Base-by-base conservation (phyloP, 64 coral and sea anemone genomes). In the Pocillopora damicornis region DNA sequence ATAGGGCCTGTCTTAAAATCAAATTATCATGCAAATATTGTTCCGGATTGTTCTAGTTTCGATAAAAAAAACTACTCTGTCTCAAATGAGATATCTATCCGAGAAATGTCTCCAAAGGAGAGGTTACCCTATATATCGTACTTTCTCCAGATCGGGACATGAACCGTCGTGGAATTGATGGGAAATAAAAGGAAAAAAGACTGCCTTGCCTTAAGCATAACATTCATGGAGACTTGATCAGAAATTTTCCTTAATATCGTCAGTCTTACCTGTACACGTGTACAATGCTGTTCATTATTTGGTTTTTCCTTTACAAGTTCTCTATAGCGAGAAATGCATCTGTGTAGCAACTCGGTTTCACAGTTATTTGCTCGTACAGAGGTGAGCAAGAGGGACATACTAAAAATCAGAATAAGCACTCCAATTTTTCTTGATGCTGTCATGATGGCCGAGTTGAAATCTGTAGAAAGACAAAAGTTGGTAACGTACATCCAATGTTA, bases 241-340 rank as follows among this genome's bases (percentile, higher is more conserved):
- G 5, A 67, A 22, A 5, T 8, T 67, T 0, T 67, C n/a, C 7
- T 34, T 51, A 77, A 51, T 57, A 9, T 37, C 11, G 9, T 34
- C 13, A 59, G 20, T n/a, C 2, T 78, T 59, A 78, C 76, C 76
- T 78, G 76, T 2, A 78, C 51, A 9, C 76, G 76, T 59, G 76
- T 59, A 22, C 76, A 78, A 78, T 78, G 76, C 0, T 78, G 5
- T 20, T 59, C 45, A 12, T 35, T 35, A 45, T 45, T 45, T 14
- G 45, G 76, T 45, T 78, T 45, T 10, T 17, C 51, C 25, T 13
- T 78, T 16, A 78, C 13, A 23, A 18, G 16, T 20, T 22, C 76
- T n/a, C 12, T 78, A 20, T 78, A 78, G 3, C 37, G 26, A 75
- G 73, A 75, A 75, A 75, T 75, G 22, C 73, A 75, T 75, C 35